Evolutionary conservation across 2,888 invertebrate species (phyloP).

Genomic region (Drosophila formosana): DNA sequence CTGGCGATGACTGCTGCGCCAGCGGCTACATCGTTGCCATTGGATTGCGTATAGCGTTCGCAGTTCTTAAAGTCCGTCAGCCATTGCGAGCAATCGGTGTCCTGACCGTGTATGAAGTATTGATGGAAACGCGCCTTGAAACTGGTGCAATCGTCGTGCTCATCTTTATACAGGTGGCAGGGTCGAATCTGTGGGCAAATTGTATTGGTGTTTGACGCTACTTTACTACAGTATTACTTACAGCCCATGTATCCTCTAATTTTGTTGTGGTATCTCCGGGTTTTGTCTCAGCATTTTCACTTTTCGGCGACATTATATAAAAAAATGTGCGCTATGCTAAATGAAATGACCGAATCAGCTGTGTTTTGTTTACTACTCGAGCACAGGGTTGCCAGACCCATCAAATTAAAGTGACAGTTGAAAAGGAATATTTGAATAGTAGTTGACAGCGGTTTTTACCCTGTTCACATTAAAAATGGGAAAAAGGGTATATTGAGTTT

Average conservation of each 20-base stretch:
- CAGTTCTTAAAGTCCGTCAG: conserved; percentile 92
- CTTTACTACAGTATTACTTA: conserved; percentile 45
- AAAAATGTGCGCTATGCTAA: conserved; percentile 17
- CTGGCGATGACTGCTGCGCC: conserved; percentile 89
- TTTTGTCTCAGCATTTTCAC: conserved; percentile 58
- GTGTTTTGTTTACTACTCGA: conserved; percentile 43
- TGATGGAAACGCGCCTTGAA: conserved; percentile 93
- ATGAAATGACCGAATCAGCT: conserved; percentile 33
- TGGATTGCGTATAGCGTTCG: conserved; percentile 87
- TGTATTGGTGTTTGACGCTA: conserved; percentile 19
- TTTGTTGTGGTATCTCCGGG: conserved; percentile 9
- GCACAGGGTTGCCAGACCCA: conserved; percentile 34
- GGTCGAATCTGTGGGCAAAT: conserved; percentile 88
- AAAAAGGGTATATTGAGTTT: too few species aligned
- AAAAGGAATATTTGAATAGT: too few species aligned
- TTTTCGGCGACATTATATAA: conserved; percentile 57
- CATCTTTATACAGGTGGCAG: conserved; percentile 92
- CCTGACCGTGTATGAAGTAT: conserved; percentile 92
- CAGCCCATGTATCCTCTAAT: conserved; percentile 79
- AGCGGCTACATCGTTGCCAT: conserved; percentile 87
- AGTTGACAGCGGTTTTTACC: too few species aligned
- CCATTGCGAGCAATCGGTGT: conserved; percentile 92
- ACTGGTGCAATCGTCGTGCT: conserved; percentile 92
- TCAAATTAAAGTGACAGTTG: not conserved
- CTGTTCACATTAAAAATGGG: too few species aligned